Conservation (phyloP, 2,888 invertebrate genomes). For the Parelbella ahira region DNA sequence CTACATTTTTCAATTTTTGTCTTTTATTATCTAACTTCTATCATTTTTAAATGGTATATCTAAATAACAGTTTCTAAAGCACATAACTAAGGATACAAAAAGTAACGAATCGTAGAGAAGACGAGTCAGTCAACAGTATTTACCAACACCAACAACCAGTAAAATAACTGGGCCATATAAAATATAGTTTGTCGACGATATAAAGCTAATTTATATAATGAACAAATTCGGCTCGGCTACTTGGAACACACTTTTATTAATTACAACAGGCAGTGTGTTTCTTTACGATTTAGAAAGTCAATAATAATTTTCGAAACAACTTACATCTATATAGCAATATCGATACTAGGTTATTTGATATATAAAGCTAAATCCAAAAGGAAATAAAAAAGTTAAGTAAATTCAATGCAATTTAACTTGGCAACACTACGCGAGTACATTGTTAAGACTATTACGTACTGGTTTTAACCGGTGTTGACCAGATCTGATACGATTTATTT, state of each 20-base stretch:
- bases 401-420: no score
- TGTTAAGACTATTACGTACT: no score
- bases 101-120: background rate
- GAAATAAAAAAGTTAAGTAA: no score
- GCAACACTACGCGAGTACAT: no score
- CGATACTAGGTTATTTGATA: no score
- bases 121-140: constrained; percentile 8
- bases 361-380: no score
- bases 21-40: constrained; percentile 8
- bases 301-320: no score
- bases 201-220: constrained; percentile 27
- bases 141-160: no score
- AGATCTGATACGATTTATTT: no score
- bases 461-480: no score
- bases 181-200: constrained; percentile 33
- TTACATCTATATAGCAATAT: no score
- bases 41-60: constrained; percentile 3
- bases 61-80: constrained; percentile 5
- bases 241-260: constrained; percentile 2
- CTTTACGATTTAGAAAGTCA: no score
- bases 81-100: background rate
- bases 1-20: constrained; percentile 30
- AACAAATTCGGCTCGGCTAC: constrained; percentile 6
- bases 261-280: background rate
- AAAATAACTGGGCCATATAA: constrained; percentile 16